Percentiles rank a stretch among this genome's conserved stretches.
phyloP scores from a whole-genome alignment of 2,113 vertebrate species.

The Triplophysa siluroides region DNA sequence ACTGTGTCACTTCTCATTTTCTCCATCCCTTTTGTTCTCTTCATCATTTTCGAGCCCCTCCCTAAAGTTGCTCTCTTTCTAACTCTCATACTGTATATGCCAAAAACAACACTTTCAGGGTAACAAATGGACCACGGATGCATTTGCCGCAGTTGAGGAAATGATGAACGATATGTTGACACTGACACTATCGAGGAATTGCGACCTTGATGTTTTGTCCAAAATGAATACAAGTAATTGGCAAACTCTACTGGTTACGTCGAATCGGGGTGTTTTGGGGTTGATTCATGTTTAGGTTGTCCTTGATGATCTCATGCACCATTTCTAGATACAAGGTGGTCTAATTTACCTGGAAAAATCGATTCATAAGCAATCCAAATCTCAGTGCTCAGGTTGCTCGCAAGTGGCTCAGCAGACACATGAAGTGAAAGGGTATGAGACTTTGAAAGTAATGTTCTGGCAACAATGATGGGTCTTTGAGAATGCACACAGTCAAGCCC shows the following conservation, averaged over 20 bases:
- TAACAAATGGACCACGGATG: slow-evolving; percentile 72
- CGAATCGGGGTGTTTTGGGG: not conserved
- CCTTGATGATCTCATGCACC: not conserved
- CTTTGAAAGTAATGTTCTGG: too few species aligned
- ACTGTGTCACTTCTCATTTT: slow-evolving; percentile 8
- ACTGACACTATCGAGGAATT: slow-evolving; percentile 58
- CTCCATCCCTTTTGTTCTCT: slow-evolving; percentile 43
- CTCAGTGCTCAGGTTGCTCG: too few species aligned
- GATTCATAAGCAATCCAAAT: too few species aligned
- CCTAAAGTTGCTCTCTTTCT: not conserved
- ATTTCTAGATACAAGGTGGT: not conserved
- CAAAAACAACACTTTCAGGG: slow-evolving; percentile 65
- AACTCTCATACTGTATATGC: not conserved
- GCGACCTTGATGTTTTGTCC: slow-evolving; percentile 72
- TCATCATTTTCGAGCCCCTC: slow-evolving; percentile 38
- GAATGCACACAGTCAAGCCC: too few species aligned
- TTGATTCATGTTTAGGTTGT: not conserved
- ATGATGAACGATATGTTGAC: slow-evolving; percentile 73
- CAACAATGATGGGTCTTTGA: too few species aligned
- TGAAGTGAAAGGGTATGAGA: too few species aligned
- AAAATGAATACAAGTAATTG: slow-evolving; percentile 67
- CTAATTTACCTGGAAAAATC: too few species aligned
- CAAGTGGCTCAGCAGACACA: too few species aligned
- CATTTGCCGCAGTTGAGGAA: slow-evolving; percentile 56
- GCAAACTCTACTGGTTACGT: slow-evolving; percentile 57